phyloP scores from a whole-genome alignment of 2,113 vertebrate genomes.

The Conger conger region DNA sequence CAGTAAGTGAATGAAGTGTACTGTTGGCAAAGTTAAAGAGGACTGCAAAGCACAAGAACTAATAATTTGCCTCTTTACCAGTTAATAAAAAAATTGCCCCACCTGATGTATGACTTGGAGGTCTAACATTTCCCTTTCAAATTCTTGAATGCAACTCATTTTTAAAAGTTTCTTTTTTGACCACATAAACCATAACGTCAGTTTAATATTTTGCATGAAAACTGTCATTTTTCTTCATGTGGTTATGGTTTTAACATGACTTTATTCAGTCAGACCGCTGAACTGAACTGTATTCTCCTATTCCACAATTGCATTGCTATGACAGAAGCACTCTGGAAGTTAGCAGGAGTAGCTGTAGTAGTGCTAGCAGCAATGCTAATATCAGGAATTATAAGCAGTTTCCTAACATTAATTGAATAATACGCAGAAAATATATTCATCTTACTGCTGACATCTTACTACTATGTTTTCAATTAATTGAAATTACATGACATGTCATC shows the following conservation, averaged over 20 bases:
- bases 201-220: background rate
- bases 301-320: background rate
- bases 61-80: slow-evolving; percentile 28
- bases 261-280: background rate
- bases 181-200: background rate
- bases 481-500: no score
- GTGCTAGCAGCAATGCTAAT: background rate
- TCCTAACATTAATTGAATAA: background rate
- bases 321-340: background rate
- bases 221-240: background rate
- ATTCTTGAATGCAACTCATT: background rate
- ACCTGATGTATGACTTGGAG: background rate
- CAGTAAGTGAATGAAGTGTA: slow-evolving; percentile 58
- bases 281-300: background rate
- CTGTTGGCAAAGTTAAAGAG: slow-evolving; percentile 37
- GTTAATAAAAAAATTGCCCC: slow-evolving; percentile 23
- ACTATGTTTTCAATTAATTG: background rate
- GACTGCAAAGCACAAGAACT: background rate
- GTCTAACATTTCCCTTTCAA: background rate
- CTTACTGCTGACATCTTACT: background rate
- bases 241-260: background rate
- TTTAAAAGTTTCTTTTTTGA: background rate
- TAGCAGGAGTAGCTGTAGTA: background rate
- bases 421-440: background rate
- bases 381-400: background rate